Evolutionary conservation across 92 coral and sea anemone species (phyloP).

Genomic region (Hydrozoanthus gracilis): DNA sequence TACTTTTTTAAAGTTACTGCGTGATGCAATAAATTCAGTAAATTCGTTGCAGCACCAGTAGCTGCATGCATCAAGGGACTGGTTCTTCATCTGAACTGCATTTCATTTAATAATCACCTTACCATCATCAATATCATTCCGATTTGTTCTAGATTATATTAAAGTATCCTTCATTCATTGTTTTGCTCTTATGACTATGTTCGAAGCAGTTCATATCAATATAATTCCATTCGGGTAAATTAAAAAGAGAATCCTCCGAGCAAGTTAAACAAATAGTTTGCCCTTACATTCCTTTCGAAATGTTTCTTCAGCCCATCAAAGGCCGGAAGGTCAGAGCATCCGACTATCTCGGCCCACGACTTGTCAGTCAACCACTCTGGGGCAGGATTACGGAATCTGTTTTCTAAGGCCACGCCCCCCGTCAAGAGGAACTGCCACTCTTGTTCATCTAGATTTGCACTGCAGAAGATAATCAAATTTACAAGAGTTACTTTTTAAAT

Average conservation of each 20-base stretch:
- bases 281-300: slow-evolving; percentile 86
- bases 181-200: no score
- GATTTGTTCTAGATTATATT: no score
- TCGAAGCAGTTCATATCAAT: no score
- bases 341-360: slow-evolving; percentile 99
- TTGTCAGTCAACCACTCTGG: slow-evolving; percentile 95
- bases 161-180: no score
- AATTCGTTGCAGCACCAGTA: no score
- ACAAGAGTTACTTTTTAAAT: background rate
- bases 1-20: no score
- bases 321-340: slow-evolving; percentile 84
- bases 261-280: background rate
- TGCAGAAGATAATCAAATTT: slow-evolving; percentile 25
- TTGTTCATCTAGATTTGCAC: slow-evolving; percentile 90
- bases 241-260: no score
- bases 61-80: no score
- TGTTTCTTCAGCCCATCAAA: slow-evolving; percentile 85
- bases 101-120: no score
- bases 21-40: no score
- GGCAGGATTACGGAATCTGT: slow-evolving; percentile 93
- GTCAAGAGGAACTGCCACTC: slow-evolving; percentile 97
- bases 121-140: no score
- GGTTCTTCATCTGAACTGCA: no score
- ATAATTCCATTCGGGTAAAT: background rate
- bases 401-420: slow-evolving; percentile 96